phyloP scores from a whole-genome alignment of 2,888 invertebrate genomes.

The Thumatha senex region DNA sequence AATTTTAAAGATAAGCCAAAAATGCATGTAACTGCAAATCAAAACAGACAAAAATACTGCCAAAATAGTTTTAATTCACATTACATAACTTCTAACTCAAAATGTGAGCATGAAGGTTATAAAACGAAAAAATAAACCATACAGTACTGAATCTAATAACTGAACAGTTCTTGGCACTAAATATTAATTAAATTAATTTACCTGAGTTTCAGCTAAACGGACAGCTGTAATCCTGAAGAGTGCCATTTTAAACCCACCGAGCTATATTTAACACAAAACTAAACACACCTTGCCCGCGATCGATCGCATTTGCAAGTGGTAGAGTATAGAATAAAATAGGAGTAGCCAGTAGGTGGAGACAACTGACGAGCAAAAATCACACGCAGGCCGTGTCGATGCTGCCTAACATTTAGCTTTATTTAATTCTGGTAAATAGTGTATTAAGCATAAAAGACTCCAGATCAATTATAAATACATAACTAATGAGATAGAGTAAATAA shows the following conservation, averaged over 20 bases:
- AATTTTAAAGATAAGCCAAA: conserved; percentile 1
- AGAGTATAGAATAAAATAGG: neutral
- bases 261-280: conserved; percentile 61
- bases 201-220: conserved; percentile 86
- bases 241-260: conserved; percentile 82
- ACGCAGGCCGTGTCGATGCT: neutral
- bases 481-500: no score
- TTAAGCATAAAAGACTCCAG: neutral
- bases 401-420: neutral
- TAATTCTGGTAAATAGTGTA: neutral
- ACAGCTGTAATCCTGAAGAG: conserved; percentile 86
- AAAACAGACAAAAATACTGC: conserved; percentile 25
- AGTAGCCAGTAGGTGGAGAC: neutral
- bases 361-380: neutral
- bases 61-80: conserved; percentile 57
- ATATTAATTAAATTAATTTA: conserved; percentile 46
- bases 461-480: neutral
- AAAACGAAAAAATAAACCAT: conserved; percentile 21
- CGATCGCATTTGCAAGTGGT: conserved; percentile 64
- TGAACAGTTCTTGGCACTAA: neutral
- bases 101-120: conserved; percentile 57
- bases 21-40: conserved; percentile 9
- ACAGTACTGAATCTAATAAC: conserved; percentile 5
- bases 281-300: conserved; percentile 55
- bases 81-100: conserved; percentile 61